phyloP scores from a whole-genome alignment of 2,888 invertebrate genomes.

The Eupithecia tripunctaria region DNA sequence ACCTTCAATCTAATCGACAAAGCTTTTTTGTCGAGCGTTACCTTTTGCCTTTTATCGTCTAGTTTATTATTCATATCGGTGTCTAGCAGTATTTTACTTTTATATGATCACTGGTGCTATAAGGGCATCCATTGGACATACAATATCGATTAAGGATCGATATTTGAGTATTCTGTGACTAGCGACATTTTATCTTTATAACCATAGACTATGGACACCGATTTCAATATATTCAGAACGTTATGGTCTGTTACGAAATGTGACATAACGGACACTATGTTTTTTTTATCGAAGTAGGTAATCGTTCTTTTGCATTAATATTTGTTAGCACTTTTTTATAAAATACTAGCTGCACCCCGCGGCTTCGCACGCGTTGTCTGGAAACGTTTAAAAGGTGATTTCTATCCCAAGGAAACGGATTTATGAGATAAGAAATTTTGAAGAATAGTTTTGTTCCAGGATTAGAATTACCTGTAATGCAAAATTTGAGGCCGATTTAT shows the following conservation, averaged over 20 bases:
- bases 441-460: no score
- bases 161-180: constrained; percentile 52
- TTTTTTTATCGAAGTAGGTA: no score
- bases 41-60: constrained; percentile 66
- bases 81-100: constrained; percentile 68
- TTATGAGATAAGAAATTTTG: no score
- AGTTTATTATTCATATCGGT: constrained; percentile 70
- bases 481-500: no score
- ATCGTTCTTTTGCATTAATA: neutral
- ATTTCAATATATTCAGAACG: neutral
- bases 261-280: neutral
- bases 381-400: no score
- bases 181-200: neutral
- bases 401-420: no score
- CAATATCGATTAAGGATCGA: constrained; percentile 57
- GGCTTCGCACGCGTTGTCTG: no score
- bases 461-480: no score
- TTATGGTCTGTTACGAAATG: neutral
- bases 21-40: constrained; percentile 50
- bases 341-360: no score
- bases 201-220: neutral
- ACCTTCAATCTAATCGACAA: constrained; percentile 65
- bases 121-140: constrained; percentile 48
- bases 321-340: no score
- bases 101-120: constrained; percentile 50